Percentiles rank a stretch among this genome's conserved stretches.
Conservation (phyloP, 2,113 vertebrate species). For the Otolemur garnettii region DNA sequence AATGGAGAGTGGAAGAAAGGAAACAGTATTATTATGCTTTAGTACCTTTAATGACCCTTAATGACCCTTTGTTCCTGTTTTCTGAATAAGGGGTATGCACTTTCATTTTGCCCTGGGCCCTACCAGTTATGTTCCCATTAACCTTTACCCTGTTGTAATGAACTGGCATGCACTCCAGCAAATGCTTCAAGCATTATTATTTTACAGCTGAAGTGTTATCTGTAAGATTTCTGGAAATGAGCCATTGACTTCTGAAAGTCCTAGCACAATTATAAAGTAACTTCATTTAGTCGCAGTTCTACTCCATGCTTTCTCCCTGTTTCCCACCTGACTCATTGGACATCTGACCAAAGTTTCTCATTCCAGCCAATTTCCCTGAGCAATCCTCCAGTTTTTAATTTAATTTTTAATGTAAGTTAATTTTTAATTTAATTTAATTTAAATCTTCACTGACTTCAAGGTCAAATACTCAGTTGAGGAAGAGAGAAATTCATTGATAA, state of each 20-base stretch:
- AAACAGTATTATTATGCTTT: neutral
- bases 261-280: neutral
- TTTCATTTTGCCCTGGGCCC: neutral
- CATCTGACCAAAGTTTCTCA: neutral
- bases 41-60: neutral
- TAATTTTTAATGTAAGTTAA: slow-evolving; percentile 1
- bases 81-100: neutral
- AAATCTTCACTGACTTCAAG: slow-evolving; percentile 5
- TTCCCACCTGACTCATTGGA: neutral
- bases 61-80: neutral
- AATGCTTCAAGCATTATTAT: neutral
- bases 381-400: neutral
- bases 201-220: neutral
- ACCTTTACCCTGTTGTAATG: neutral
- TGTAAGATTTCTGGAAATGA: neutral
- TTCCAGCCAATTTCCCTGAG: neutral
- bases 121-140: neutral
- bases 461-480: neutral
- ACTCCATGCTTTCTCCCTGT: neutral
- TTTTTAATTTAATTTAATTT: neutral
- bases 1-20: neutral
- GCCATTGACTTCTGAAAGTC: neutral
- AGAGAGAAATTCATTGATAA: neutral
- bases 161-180: neutral
- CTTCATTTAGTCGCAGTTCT: slow-evolving; percentile 12